Base-by-base conservation (phyloP, 2,888 invertebrate species). In the Cactoblastis cactorum region DNA sequence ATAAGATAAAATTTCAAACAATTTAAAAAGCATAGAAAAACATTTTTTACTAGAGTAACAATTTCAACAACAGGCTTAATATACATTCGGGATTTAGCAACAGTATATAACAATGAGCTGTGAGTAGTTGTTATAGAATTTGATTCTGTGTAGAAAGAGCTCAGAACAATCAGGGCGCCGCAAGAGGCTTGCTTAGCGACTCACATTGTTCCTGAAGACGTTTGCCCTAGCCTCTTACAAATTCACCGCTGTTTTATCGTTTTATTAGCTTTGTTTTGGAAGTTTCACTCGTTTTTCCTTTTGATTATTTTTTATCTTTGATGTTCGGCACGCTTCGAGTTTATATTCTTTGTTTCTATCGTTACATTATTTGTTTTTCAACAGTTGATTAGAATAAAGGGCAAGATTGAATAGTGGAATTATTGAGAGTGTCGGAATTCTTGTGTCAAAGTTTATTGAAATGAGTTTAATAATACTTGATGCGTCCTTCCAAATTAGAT, bases 261-360 rank as follows among this genome's bases (percentile, higher is more conserved):
- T 84, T 80, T 81, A 80, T 82, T 80, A 77, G 72, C 75, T 77
- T 80, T 79, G 74, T 78, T 83, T 79, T 61, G 55, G 57, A 78
- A 80, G 63, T 77, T 80, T 76, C 72, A 66, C 63, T 59, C 62
- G 49, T 59, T 66, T 71, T 77, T 69, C 67, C 65, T 68, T 74
- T 72, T 65, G 69, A 69, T 68, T 74, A 71, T 70, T 68, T 70
- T 68, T 59, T 68, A 71, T 70, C 76, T 83, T 83, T 79, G 77
- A 83, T 77, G 74, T 56, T 53, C 45, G 41, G 45, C 41, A 24
- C 45, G 48, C 54, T 50, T 51, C 35, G 53, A 51, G 52, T 56
- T 53, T 52, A 49, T 51, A 51, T 33, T 50, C 51, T 52, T 56
- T 57, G 53, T 56, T 53, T 53, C 47, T 11, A 45, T 24, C 47